Evolutionary conservation across 2,888 invertebrate species (phyloP).

Genomic region (Anthoptus insignis): DNA sequence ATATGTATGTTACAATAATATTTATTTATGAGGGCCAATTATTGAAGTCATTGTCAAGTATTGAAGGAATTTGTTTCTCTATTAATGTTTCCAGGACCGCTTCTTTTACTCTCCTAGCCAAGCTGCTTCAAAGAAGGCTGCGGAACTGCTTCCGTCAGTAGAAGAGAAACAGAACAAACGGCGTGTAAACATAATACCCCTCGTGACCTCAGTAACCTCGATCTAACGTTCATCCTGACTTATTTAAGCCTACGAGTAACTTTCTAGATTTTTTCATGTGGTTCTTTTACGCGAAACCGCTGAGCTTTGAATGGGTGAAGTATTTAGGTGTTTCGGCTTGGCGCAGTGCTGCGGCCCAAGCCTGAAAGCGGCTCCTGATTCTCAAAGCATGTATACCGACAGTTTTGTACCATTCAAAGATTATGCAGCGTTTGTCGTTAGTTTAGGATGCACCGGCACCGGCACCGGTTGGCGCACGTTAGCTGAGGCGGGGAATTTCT

Average conservation of each 20-base stretch:
- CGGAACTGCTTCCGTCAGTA: too few relatives aligned
- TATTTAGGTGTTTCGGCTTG: slow-evolving; percentile 10
- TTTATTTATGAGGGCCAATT: too few relatives aligned
- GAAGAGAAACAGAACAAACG: not conserved
- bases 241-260: slow-evolving; percentile 15
- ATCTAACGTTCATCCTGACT: slow-evolving; percentile 4
- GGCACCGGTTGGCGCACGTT: too few relatives aligned
- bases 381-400: slow-evolving; percentile 28
- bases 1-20: too few relatives aligned
- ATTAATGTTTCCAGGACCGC: too few relatives aligned
- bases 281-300: slow-evolving; percentile 22
- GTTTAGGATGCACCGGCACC: too few relatives aligned
- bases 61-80: too few relatives aligned
- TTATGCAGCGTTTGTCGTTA: slow-evolving; percentile 18
- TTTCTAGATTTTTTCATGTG: slow-evolving; percentile 23
- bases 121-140: not conserved
- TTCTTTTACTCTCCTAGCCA: too few relatives aligned
- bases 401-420: slow-evolving; percentile 28
- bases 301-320: slow-evolving; percentile 26
- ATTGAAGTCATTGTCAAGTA: too few relatives aligned
- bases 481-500: too few relatives aligned
- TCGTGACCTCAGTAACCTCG: slow-evolving; percentile 11
- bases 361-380: slow-evolving; percentile 29
- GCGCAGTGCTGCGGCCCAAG: slow-evolving; percentile 20
- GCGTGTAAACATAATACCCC: not conserved